A percentile compares a stretch with the other conserved stretches of the same genome.
phyloP scores from a whole-genome alignment of 2,888 invertebrate genomes.

The Creontiades dilutus region DNA sequence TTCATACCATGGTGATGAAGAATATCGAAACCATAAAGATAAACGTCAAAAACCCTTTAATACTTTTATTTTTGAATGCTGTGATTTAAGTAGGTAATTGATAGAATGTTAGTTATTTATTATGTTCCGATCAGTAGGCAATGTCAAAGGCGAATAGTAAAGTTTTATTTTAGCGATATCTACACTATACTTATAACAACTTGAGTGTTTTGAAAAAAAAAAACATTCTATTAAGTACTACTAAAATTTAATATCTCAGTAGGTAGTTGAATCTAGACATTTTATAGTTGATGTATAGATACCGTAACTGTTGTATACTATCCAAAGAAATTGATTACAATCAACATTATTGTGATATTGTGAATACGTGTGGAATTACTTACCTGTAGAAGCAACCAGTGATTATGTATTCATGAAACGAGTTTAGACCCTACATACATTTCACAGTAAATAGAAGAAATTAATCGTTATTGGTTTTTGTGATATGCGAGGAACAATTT shows the following conservation, averaged over 20 bases:
- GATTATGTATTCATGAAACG: too few relatives aligned
- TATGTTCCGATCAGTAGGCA: conserved; percentile 36
- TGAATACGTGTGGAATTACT: conserved; percentile 16
- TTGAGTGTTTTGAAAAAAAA: neutral
- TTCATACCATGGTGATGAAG: neutral
- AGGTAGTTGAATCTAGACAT: neutral
- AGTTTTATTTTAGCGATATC: neutral
- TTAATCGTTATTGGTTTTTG: too few relatives aligned
- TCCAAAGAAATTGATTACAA: conserved; percentile 32
- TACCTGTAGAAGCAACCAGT: neutral
- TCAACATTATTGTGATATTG: conserved; percentile 48
- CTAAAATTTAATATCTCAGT: neutral
- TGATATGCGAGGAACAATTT: too few relatives aligned
- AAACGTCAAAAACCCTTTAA: neutral
- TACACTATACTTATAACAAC: neutral
- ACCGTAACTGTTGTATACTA: neutral
- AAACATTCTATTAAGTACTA: neutral
- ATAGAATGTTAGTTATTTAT: neutral
- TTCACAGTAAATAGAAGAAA: too few relatives aligned
- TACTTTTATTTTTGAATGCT: conserved; percentile 25
- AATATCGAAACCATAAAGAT: too few relatives aligned
- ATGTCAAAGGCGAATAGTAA: neutral
- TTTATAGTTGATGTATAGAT: neutral
- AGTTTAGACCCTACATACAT: too few relatives aligned
- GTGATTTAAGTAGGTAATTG: conserved; percentile 26